These are phyloP conservation scores for Poeciliopsis gracilis DNA, from an alignment of 2,797 vertebrate genomes.

Conservation along the genomic window DNA sequence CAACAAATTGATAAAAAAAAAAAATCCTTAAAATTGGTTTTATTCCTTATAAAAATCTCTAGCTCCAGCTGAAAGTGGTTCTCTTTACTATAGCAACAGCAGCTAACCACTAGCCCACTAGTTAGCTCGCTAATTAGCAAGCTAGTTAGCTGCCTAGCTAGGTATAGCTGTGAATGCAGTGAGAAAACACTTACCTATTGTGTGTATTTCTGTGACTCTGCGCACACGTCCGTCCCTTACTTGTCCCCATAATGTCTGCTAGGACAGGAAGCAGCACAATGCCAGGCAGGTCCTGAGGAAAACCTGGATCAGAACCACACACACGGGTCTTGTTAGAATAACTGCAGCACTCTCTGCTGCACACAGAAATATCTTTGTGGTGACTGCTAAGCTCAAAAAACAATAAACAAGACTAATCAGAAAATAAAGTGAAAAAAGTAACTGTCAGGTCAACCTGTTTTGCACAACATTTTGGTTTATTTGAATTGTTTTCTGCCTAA, in stretches of 20 bases:
- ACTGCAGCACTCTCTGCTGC: neutral
- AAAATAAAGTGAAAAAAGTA: neutral
- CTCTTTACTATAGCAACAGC: neutral
- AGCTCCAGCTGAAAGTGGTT: neutral
- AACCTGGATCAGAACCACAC: constrained; percentile 53
- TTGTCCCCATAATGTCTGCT: constrained; percentile 74
- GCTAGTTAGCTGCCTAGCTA: constrained; percentile 36
- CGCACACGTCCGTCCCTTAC: constrained; percentile 42
- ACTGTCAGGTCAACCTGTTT: neutral
- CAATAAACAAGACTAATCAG: neutral
- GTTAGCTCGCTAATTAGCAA: constrained; percentile 14
- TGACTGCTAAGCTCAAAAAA: too few species aligned
- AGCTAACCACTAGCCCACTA: neutral
- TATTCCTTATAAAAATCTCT: neutral
- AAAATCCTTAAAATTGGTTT: neutral
- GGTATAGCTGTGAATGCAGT: constrained; percentile 59
- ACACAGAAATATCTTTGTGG: neutral
- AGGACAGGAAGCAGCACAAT: constrained; percentile 79
- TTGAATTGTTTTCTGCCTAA: neutral
- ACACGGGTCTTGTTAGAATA: constrained; percentile 18
- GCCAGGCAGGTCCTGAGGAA: constrained; percentile 73
- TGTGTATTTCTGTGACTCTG: constrained; percentile 24
- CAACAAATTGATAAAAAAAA: too few species aligned
- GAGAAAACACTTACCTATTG: constrained; percentile 42
- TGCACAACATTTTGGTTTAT: neutral